phyloP scores from a whole-genome alignment of 2,888 invertebrate genomes.

The Microctonus hyperodae region DNA sequence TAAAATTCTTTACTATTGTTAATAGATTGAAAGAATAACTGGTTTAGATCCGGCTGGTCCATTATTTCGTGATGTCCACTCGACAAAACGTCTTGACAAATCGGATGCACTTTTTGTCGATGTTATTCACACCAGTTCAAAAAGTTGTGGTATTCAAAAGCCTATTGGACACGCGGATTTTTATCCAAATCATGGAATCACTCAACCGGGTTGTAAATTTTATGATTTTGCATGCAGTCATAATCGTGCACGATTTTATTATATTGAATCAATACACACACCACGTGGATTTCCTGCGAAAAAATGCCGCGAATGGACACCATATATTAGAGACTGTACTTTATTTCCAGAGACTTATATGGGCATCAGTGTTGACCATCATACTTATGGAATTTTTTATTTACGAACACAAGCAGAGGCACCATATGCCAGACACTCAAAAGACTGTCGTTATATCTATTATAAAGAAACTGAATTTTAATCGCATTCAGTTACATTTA shows the following conservation, averaged over 20 bases:
- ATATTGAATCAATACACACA: not conserved
- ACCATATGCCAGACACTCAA: not conserved
- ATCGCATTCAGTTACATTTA: too few species aligned
- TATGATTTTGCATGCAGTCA: not conserved
- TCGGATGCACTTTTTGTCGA: constrained; percentile 70
- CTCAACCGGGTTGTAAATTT: constrained; percentile 69
- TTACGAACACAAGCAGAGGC: not conserved
- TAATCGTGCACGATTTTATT: not conserved
- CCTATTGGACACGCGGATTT: constrained; percentile 68
- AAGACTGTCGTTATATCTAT: not conserved
- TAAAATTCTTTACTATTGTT: too few species aligned
- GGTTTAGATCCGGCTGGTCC: constrained; percentile 73
- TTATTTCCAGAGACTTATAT: not conserved
- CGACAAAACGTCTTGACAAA: constrained; percentile 65
- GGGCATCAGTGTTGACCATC: not conserved
- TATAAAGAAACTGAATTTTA: not conserved
- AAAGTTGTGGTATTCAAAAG: constrained; percentile 52
- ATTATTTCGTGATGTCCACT: constrained; percentile 65
- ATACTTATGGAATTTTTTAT: not conserved
- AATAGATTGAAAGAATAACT: constrained; percentile 50
- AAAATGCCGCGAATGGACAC: not conserved
- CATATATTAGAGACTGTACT: not conserved
- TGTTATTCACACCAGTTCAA: constrained; percentile 70
- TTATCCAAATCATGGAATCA: constrained; percentile 73
- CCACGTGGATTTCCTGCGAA: not conserved